phyloP scores from a whole-genome alignment of 2,888 invertebrate species.

The Loripinus fragilis region DNA sequence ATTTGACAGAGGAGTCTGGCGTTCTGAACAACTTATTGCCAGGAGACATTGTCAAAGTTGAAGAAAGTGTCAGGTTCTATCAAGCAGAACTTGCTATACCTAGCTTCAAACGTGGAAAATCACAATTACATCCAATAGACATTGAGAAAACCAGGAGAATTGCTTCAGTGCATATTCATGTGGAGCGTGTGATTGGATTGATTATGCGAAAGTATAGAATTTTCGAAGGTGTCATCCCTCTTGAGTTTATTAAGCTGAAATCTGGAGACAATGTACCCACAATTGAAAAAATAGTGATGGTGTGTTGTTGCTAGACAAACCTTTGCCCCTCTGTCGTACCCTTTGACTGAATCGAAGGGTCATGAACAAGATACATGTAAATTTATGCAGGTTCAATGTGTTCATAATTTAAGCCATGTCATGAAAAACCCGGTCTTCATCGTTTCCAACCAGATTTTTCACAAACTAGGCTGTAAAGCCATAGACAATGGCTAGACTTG shows the following conservation, averaged over 20 bases:
- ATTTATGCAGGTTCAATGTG: too few species aligned
- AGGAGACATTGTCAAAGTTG: constrained; percentile 57
- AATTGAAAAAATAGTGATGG: too few species aligned
- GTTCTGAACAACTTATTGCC: constrained; percentile 47
- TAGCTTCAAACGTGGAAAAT: constrained; percentile 47
- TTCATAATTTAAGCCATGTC: too few species aligned
- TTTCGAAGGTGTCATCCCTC: constrained; percentile 29
- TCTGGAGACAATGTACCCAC: constrained; percentile 28
- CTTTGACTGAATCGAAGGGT: constrained; percentile 19
- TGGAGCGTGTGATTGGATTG: constrained; percentile 56
- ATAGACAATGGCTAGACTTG: too few species aligned
- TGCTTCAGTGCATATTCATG: constrained; percentile 53
- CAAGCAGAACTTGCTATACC: constrained; percentile 50
- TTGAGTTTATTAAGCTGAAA: constrained; percentile 29
- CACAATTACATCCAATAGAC: constrained; percentile 42
- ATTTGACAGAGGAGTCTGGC: constrained; percentile 55
- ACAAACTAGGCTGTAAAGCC: too few species aligned
- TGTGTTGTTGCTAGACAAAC: constrained; percentile 36
- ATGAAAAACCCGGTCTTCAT: too few species aligned
- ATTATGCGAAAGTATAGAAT: constrained; percentile 39
- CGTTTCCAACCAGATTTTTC: too few species aligned
- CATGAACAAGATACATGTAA: too few species aligned
- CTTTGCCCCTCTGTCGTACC: constrained; percentile 32
- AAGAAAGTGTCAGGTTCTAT: constrained; percentile 32
- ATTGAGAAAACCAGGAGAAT: constrained; percentile 50